phyloP scores from a whole-genome alignment of 1,140 invertebrate species.

The Lordiphosa collinella region DNA sequence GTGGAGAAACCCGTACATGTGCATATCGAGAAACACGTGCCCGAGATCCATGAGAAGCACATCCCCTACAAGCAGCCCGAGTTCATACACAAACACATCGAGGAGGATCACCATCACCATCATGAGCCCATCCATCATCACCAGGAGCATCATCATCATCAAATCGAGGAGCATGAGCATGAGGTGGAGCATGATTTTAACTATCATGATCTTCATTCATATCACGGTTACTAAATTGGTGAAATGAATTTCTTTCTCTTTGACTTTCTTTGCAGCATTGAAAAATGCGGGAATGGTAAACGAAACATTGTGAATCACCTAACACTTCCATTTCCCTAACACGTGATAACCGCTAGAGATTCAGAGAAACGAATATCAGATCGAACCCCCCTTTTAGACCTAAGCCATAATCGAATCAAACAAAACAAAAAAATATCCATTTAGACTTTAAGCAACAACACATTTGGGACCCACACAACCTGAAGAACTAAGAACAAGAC shows the following conservation, averaged over 20 bases:
- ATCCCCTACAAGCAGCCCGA: constrained; percentile 75
- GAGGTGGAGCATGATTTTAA: constrained; percentile 74
- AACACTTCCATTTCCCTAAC: constrained; percentile 4
- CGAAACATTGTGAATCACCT: constrained; percentile 16
- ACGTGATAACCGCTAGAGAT: constrained; percentile 71
- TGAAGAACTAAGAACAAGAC: constrained; percentile 10
- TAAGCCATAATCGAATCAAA: constrained; percentile 54
- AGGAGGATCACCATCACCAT: constrained; percentile 69
- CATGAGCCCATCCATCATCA: constrained; percentile 61
- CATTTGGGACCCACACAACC: constrained; percentile 58
- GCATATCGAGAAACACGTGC: constrained; percentile 79
- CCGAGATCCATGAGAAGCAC: constrained; percentile 75
- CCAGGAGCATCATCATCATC: constrained; percentile 56
- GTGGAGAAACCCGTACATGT: constrained; percentile 81
- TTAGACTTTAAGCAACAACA: constrained; percentile 52
- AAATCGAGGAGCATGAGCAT: constrained; percentile 68
- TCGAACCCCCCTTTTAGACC: constrained; percentile 63
- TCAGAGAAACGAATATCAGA: constrained; percentile 56
- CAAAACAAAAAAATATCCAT: constrained; percentile 19
- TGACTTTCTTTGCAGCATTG: constrained; percentile 70
- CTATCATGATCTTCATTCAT: constrained; percentile 69
- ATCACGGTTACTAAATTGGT: constrained; percentile 72
- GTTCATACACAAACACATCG: constrained; percentile 71
- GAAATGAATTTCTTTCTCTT: constrained; percentile 59
- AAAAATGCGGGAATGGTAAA: constrained; percentile 57